phyloP scores from a whole-genome alignment of 2,888 invertebrate species.

The Aplocera efformata region DNA sequence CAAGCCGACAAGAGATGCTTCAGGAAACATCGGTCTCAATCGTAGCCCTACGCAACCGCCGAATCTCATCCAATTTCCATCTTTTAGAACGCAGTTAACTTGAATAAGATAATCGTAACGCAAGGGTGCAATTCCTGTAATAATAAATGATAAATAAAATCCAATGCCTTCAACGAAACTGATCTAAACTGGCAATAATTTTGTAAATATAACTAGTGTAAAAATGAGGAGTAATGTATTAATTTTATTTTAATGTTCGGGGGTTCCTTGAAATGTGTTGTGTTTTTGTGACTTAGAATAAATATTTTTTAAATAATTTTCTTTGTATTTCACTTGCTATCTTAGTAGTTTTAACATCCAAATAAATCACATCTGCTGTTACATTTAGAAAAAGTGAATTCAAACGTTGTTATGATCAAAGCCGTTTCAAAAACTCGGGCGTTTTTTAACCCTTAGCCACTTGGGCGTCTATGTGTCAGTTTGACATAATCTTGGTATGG shows the following conservation, averaged over 20 bases:
- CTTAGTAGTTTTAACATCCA: too few relatives aligned
- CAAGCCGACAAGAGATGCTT: conserved; percentile 95
- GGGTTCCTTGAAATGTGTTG: conserved; percentile 57
- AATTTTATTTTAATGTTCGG: conserved; percentile 45
- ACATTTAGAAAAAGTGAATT: too few relatives aligned
- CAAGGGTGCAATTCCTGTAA: conserved; percentile 28
- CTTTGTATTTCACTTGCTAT: conserved; percentile 1
- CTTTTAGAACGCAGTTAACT: conserved; percentile 14
- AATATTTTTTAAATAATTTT: conserved; percentile 51
- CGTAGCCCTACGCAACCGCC: conserved; percentile 47
- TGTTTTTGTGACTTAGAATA: conserved; percentile 53
- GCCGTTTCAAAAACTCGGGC: too few relatives aligned
- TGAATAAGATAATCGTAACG: conserved; percentile 8
- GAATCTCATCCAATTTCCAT: conserved; percentile 27
- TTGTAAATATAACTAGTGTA: conserved; percentile 48
- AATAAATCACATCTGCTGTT: too few relatives aligned
- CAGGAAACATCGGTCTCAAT: conserved; percentile 92
- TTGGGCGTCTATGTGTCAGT: too few relatives aligned
- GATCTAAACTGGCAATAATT: conserved; percentile 29
- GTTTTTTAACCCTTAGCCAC: too few relatives aligned
- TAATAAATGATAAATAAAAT: conserved; percentile 20
- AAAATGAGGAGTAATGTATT: conserved; percentile 30
- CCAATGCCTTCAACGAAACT: conserved; percentile 26
- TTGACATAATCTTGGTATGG: too few relatives aligned
- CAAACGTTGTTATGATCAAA: too few relatives aligned